These are phyloP conservation scores for Sminthopsis crassicaudata DNA, from an alignment of 2,113 vertebrate species.

Conservation along the genomic window DNA sequence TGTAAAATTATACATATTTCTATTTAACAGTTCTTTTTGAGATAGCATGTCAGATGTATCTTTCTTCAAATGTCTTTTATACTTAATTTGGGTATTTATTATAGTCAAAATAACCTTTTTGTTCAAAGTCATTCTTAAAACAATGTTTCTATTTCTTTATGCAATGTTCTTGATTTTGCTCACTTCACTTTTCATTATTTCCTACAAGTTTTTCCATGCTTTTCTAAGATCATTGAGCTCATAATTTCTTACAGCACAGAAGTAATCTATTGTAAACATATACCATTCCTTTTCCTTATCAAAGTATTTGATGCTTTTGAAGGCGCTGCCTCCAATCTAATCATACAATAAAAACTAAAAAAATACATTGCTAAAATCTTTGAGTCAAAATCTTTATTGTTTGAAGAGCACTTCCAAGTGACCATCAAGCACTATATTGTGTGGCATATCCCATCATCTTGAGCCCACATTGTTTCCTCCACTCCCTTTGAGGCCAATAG, in stretches of 20 bases:
- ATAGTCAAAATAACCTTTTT: background rate
- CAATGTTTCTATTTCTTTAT: background rate
- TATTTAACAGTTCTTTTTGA: too few species aligned
- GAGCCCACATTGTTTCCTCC: conserved; percentile 35
- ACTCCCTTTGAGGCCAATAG: conserved; percentile 59
- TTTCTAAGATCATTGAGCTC: background rate
- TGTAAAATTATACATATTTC: too few species aligned
- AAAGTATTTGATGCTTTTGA: background rate
- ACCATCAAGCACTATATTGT: conserved; percentile 16
- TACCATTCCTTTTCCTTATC: background rate
- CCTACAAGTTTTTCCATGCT: background rate
- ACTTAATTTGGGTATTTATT: too few species aligned
- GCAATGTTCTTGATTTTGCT: too few species aligned
- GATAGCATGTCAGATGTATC: too few species aligned
- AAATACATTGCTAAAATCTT: background rate
- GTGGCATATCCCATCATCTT: conserved; percentile 15
- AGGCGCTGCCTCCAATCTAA: background rate
- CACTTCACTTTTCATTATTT: background rate
- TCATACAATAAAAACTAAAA: background rate
- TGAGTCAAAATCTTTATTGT: conserved; percentile 39
- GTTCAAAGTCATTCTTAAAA: background rate
- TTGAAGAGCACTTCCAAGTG: conserved; percentile 42
- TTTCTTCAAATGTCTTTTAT: too few species aligned
- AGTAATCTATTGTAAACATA: background rate
- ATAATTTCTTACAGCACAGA: background rate